Percentiles rank a stretch among this genome's conserved stretches.
Conservation (phyloP, 37 sponge, comb jelly and placozoan genomes). For the Haliclona indistincta region DNA sequence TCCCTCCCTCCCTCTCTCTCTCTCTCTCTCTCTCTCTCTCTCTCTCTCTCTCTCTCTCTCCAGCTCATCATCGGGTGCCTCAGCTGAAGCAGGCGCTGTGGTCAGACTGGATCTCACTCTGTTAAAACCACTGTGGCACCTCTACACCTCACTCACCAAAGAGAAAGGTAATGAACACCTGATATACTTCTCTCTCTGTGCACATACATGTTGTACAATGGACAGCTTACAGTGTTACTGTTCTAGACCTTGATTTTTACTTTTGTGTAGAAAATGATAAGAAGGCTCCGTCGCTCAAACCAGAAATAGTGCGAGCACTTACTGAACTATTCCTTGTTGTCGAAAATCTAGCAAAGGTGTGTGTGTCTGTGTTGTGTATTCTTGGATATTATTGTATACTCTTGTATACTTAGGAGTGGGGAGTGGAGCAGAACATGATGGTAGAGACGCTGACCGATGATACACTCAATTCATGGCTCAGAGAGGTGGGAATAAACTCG, state of each 20-base stretch:
- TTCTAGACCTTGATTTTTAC: neutral
- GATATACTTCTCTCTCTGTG: neutral
- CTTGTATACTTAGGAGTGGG: constrained; percentile 39
- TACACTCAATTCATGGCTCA: constrained; percentile 54
- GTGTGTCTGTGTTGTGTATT: neutral
- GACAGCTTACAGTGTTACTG: neutral
- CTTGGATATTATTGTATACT: neutral
- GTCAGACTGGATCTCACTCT: constrained; percentile 64
- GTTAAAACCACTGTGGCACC: constrained; percentile 86
- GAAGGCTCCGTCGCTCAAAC: constrained; percentile 33
- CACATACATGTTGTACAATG: neutral
- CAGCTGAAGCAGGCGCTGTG: neutral
- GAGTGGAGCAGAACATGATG: constrained; percentile 55
- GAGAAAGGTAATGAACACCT: constrained; percentile 44
- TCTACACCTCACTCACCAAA: constrained; percentile 64
- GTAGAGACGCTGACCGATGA: constrained; percentile 60
- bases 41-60: neutral
- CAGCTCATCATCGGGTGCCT: neutral
- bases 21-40: neutral
- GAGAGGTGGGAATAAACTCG: constrained; percentile 29
- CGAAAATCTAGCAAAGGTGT: constrained; percentile 72
- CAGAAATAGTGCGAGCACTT: constrained; percentile 62
- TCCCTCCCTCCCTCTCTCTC: neutral
- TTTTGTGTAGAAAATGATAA: constrained; percentile 33
- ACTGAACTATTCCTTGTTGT: constrained; percentile 78